Percentiles rank a stretch among this genome's conserved stretches.
phyloP scores from a whole-genome alignment of 2,888 invertebrate genomes.

The Tethea ocularis region DNA sequence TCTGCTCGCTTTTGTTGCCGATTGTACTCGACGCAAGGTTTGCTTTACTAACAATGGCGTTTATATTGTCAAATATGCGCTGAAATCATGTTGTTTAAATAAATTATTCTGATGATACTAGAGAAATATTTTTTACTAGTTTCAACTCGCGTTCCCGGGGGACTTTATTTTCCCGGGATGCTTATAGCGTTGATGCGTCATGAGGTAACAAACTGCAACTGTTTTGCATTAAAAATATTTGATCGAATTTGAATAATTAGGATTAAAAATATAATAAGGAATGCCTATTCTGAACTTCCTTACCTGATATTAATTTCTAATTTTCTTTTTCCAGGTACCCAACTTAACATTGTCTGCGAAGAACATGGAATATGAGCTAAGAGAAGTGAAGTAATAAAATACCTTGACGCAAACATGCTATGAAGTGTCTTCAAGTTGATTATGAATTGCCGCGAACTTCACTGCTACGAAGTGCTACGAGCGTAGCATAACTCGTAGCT shows the following conservation, averaged over 20 bases:
- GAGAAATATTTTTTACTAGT: not conserved
- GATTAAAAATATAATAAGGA: too few species aligned
- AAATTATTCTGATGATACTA: not conserved
- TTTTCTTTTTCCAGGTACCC: conserved; percentile 12
- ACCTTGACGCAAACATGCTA: not conserved
- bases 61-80: not conserved
- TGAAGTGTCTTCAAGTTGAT: not conserved
- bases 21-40: conserved; percentile 19
- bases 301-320: not conserved
- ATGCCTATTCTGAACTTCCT: not conserved
- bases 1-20: conserved; percentile 34
- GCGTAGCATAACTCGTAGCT: conserved; percentile 3
- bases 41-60: conserved; percentile 13
- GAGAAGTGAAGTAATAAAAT: not conserved
- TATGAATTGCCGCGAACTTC: not conserved
- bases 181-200: too few species aligned
- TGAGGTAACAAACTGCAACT: too few species aligned
- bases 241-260: too few species aligned
- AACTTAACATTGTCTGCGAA: not conserved
- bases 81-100: not conserved
- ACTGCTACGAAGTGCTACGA: conserved; percentile 5
- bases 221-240: too few species aligned
- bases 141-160: too few species aligned
- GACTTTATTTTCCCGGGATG: too few species aligned
- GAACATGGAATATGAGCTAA: too few species aligned